These are phyloP conservation scores for Tympanoctomys barrerae DNA, from an alignment of 2,797 vertebrate species.

Conservation along the genomic window DNA sequence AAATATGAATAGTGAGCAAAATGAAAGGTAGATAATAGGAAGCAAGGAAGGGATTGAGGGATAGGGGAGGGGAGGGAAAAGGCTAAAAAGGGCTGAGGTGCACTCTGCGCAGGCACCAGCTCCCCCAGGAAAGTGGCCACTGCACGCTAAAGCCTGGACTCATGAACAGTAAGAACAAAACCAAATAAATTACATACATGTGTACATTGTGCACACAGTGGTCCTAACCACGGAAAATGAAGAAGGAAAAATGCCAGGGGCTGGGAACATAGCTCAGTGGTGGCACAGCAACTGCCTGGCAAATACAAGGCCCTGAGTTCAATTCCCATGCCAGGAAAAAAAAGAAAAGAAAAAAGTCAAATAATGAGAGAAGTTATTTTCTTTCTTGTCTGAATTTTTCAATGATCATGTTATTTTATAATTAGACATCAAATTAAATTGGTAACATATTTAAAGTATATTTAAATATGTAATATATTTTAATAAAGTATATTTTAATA, in stretches of 20 bases:
- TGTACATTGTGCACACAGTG: background rate
- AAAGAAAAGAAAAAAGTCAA: background rate
- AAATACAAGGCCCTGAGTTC: no score
- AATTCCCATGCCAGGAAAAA: background rate
- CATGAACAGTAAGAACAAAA: background rate
- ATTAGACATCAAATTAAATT: slow-evolving; percentile 30
- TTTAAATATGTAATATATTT: no score
- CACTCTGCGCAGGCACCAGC: background rate
- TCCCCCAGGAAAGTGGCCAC: background rate
- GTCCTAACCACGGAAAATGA: background rate
- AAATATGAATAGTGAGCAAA: background rate
- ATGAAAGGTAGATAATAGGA: background rate
- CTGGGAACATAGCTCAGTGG: no score
- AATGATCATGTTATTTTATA: background rate
- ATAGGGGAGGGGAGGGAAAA: background rate
- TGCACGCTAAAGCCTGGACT: background rate
- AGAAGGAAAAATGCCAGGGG: background rate
- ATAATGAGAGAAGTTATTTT: background rate
- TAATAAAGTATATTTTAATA: background rate
- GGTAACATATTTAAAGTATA: no score
- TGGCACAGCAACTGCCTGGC: no score
- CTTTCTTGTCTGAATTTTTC: slow-evolving; percentile 22
- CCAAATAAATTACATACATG: background rate
- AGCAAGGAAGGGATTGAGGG: background rate
- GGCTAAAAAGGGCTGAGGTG: background rate